Conservation (phyloP, 2,888 invertebrate genomes). For the Agriotes lineatus region DNA sequence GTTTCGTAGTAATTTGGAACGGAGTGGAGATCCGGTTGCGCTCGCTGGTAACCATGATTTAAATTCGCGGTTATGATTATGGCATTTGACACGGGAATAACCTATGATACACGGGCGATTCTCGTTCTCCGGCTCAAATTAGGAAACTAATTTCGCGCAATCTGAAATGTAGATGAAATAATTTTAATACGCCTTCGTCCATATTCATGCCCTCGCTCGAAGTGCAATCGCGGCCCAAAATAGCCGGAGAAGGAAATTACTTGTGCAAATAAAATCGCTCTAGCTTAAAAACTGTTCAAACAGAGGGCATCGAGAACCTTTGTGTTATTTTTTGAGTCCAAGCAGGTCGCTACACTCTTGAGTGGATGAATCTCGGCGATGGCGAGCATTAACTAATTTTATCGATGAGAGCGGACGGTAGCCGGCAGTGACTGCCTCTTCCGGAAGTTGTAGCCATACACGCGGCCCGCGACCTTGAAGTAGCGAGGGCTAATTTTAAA, state of each 20-base stretch:
- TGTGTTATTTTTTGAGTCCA: conserved; percentile 11
- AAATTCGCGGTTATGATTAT: conserved; percentile 21
- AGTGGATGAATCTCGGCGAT: conserved; percentile 4
- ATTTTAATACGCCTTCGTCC: conserved; percentile 12
- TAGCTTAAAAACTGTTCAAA: conserved; percentile 21
- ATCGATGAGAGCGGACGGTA: conserved; percentile 5
- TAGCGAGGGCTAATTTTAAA: conserved; percentile 16
- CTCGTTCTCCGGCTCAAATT: conserved; percentile 8
- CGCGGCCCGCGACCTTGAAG: conserved; percentile 9
- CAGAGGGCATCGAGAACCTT: conserved; percentile 9
- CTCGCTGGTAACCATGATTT: conserved; percentile 10
- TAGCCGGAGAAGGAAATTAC: conserved; percentile 16
- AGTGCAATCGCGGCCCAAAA: conserved; percentile 6
- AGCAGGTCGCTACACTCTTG: conserved; percentile 17
- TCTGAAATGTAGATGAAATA: conserved; percentile 17
- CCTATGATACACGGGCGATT: conserved; percentile 14
- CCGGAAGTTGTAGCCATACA: conserved; percentile 21
- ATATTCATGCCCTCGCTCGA: conserved; percentile 12
- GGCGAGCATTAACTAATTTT: conserved; percentile 19
- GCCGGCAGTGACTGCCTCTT: not conserved
- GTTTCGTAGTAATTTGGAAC: conserved; percentile 1
- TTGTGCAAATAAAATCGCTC: conserved; percentile 17
- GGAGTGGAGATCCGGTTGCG: conserved; percentile 18
- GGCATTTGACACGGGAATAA: not conserved
- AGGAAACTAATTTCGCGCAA: conserved; percentile 9